phyloP scores from a whole-genome alignment of 92 coral and sea anemone species.

The Siderastrea radians region DNA sequence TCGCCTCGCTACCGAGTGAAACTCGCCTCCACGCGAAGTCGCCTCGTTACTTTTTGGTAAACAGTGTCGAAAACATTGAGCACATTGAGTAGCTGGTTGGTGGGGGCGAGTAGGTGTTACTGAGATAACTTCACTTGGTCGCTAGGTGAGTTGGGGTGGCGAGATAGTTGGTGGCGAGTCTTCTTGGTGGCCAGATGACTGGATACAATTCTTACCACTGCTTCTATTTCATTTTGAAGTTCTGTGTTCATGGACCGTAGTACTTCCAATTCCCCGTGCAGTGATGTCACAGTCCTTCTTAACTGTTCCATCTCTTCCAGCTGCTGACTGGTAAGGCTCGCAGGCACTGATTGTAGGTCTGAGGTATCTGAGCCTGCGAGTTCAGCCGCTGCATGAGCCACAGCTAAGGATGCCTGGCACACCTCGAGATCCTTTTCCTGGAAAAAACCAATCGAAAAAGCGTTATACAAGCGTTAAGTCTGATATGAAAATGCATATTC shows the following conservation, averaged over 20 bases:
- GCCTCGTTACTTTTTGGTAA: too few relatives aligned
- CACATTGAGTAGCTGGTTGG: too few relatives aligned
- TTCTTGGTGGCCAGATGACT: too few relatives aligned
- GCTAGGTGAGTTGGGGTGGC: too few relatives aligned
- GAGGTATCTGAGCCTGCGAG: constrained; percentile 78
- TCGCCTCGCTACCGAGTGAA: too few relatives aligned
- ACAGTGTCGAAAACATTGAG: too few relatives aligned
- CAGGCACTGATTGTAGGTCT: constrained; percentile 52
- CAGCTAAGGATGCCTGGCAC: constrained; percentile 94
- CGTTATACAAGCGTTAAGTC: not conserved
- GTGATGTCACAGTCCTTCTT: constrained; percentile 77
- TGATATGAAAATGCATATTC: too few relatives aligned
- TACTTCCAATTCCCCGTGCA: constrained; percentile 82
- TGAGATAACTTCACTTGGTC: too few relatives aligned
- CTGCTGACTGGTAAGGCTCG: constrained; percentile 76
- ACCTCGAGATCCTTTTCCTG: constrained; percentile 89
- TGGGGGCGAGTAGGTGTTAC: too few relatives aligned
- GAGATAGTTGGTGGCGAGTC: too few relatives aligned
- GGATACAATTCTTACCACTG: constrained; percentile 66
- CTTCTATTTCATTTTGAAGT: constrained; percentile 72
- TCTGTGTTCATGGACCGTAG: constrained; percentile 76
- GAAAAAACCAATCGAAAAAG: not conserved
- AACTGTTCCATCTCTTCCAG: constrained; percentile 85
- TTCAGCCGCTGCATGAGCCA: constrained; percentile 97
- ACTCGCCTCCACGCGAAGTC: too few relatives aligned